Conservation (phyloP, 2,888 invertebrate species). For the Sminthurides aquaticus region DNA sequence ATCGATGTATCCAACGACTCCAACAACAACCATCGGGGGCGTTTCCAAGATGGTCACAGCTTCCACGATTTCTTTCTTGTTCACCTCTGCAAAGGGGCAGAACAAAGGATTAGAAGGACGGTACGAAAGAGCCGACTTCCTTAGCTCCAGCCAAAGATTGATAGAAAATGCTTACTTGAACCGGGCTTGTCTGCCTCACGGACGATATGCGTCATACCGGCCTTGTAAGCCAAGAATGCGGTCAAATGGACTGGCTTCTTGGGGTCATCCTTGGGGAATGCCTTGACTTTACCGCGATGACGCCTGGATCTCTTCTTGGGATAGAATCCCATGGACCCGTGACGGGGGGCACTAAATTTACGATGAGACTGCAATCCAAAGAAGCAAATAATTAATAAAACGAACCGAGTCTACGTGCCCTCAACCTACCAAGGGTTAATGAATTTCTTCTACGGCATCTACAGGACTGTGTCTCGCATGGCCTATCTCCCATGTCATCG, state of each 20-base stretch:
- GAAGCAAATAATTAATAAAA: constrained; percentile 16
- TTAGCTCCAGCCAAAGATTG: no score
- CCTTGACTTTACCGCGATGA: constrained; percentile 98
- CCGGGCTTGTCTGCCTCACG: constrained; percentile 97
- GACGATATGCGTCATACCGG: constrained; percentile 99
- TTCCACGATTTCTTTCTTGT: constrained; percentile 99
- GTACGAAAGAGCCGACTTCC: no score
- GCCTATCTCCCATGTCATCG: constrained; percentile 40
- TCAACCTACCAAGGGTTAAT: no score
- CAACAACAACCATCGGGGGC: constrained; percentile 96
- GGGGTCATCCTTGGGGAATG: constrained; percentile 96
- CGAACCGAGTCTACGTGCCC: no score
- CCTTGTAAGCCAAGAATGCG: constrained; percentile 96
- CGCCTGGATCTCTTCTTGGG: constrained; percentile 95
- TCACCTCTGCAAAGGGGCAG: constrained; percentile 66
- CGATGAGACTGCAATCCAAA: constrained; percentile 80
- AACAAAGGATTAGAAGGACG: neutral
- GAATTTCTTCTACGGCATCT: no score
- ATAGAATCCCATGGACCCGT: constrained; percentile 99
- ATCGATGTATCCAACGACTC: constrained; percentile 96
- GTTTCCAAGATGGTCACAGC: constrained; percentile 97
- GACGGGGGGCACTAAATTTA: constrained; percentile 98
- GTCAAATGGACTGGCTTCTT: constrained; percentile 95
- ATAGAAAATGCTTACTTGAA: constrained; percentile 89
- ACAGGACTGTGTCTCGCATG: constrained; percentile 40